phyloP scores from a whole-genome alignment of 1,140 invertebrate species.

The Ostrea edulis region DNA sequence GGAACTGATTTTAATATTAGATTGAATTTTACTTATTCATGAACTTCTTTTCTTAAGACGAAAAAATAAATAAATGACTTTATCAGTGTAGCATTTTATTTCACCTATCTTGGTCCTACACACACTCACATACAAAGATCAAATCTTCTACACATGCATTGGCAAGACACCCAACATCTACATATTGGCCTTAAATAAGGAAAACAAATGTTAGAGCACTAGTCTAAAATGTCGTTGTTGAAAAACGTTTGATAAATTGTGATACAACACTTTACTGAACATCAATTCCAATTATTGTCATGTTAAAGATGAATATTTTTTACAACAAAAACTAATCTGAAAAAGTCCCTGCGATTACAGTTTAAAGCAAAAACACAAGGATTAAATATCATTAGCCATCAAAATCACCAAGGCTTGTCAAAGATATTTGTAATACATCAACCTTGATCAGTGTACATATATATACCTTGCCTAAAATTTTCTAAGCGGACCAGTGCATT shows the following conservation, averaged over 20 bases:
- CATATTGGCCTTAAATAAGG: neutral
- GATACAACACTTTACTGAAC: neutral
- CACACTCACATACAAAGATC: conserved; percentile 17
- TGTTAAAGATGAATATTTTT: neutral
- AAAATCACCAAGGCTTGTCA: too few species aligned
- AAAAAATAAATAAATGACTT: too few species aligned
- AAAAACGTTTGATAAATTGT: neutral
- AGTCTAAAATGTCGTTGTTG: neutral
- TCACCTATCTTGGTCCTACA: conserved; percentile 31
- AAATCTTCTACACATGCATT: conserved; percentile 21
- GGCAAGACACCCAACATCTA: neutral
- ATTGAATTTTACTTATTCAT: too few species aligned
- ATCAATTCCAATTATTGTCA: neutral
- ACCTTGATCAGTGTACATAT: too few species aligned
- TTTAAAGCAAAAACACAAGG: neutral
- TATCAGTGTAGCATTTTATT: neutral
- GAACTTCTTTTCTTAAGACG: too few species aligned
- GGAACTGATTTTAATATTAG: too few species aligned
- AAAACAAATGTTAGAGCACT: neutral
- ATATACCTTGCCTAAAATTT: too few species aligned
- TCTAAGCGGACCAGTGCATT: too few species aligned
- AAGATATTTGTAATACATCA: too few species aligned
- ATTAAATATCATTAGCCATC: too few species aligned
- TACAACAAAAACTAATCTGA: too few species aligned
- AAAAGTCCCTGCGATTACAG: neutral